phyloP scores from a whole-genome alignment of 1,140 invertebrate species.

The Phortica variegata region DNA sequence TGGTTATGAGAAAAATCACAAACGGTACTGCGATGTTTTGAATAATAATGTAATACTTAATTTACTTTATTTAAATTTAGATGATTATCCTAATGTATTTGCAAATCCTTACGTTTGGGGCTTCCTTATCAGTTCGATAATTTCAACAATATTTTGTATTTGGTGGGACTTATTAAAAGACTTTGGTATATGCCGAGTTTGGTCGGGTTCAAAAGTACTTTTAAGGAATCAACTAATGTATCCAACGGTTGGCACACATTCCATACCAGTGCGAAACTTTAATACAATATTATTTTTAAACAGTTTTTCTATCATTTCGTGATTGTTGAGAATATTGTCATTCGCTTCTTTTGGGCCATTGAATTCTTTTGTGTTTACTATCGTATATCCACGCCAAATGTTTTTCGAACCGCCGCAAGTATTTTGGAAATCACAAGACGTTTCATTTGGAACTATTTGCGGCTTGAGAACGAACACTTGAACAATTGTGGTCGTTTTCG shows the following conservation, averaged over 20 bases:
- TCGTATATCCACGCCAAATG: conserved; percentile 24
- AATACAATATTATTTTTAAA: conserved; percentile 8
- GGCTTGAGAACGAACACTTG: conserved; percentile 40
- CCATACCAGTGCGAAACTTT: too few relatives aligned
- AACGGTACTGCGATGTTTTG: conserved; percentile 19
- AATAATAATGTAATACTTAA: background rate
- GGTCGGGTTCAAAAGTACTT: conserved; percentile 75
- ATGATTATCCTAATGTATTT: conserved; percentile 61
- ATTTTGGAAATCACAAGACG: conserved; percentile 46
- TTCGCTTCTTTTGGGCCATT: conserved; percentile 90
- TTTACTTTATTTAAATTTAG: conserved; percentile 50
- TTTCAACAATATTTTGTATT: conserved; percentile 81
- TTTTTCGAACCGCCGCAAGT: conserved; percentile 27
- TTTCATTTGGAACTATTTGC: conserved; percentile 48
- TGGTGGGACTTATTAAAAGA: conserved; percentile 96
- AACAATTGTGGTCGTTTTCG: conserved; percentile 37
- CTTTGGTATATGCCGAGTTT: conserved; percentile 89
- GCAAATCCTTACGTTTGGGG: conserved; percentile 79
- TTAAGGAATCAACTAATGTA: conserved; percentile 75
- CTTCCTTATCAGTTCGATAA: conserved; percentile 71
- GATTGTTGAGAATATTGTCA: conserved; percentile 89
- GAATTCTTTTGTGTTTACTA: conserved; percentile 78
- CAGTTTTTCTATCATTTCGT: conserved; percentile 92
- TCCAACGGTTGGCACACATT: conserved; percentile 57
- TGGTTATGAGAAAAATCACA: conserved; percentile 24